Evolutionary conservation across 2,797 vertebrate genomes (phyloP), one percentile per base, ranked within the genome.

Genomic region (Rhinatrema bivittatum): DNA sequence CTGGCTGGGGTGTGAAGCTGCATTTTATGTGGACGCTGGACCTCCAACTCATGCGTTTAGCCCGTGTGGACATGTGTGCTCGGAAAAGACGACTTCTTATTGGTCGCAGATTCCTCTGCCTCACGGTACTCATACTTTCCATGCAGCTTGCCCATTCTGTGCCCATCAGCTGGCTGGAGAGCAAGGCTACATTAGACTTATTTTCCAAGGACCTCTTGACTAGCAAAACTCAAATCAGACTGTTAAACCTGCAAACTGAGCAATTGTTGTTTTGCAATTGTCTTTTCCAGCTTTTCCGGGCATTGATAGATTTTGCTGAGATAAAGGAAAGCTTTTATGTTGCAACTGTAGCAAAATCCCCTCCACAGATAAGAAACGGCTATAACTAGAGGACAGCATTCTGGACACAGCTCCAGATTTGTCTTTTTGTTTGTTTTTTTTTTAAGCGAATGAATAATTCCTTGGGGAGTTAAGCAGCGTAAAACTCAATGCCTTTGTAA

Each of bases 91-190:
- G 17, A 92, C 90, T 16, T 83, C 81, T 2, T 98, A 93, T 59
- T 98, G 95, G 95, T 93, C 90, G 53, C 95, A 98, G 71, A 98
- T 98, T 62, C 95, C 93, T 1, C 91, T 98, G 38, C 95, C 95
- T 5, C 94, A 98, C 1, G 95, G 95, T 70, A 98, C 95, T 5
- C 95, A 98, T 69, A 97, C 95, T 65, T 98, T 98, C 47, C 95
- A 98, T 4, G 93, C 95, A 20, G 92, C 95, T 57, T 98, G 95
- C 44, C 95, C 95, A 1, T 98, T 98, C 80, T 98, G 95, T 1
- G 93, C 91, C 6, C 91, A 94, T 62, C 93, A 96, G 81, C 86
- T 97, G 70, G 86, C 68, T 38, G 88, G 89, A 9, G 94, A 96
- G 77, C 92, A 92, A 60, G 90, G 90, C 55, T 97, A 78, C 69